Evolutionary conservation across 2,888 invertebrate genomes (phyloP), one percentile per base, ranked within the genome.

Genomic region (Ferdinandea cuprea): DNA sequence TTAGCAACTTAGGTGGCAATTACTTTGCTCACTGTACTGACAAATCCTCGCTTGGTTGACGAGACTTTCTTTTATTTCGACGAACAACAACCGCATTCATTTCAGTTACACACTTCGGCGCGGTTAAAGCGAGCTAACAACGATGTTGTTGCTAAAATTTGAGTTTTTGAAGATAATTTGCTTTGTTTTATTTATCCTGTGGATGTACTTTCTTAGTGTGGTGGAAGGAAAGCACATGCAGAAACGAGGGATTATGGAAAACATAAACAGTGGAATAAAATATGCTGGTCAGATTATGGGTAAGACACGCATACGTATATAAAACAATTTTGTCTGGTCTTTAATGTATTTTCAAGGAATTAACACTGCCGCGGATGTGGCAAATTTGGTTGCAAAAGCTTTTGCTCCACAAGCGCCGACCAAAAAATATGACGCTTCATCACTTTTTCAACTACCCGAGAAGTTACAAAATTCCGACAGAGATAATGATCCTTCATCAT

Each of bases 311-410:
- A 0, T n/a, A n/a, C n/a, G n/a, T n/a, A 44, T 17, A 50, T 54
- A 44, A 35, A 15, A 8, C 8, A 0, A 40, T 52, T 2, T n/a
- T 25, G 25, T 15, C 8, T 63, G 13, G n/a, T 15, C 9, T 37
- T 40, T 63, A 0, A 15, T 7, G 0, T 19, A 32, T 42, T 52
- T 63, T 54, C 59, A 46, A 89, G 90, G 91, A 68, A 89, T 91
- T n/a, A 91, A 91, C 44, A 90, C 91, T 0, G 93, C 93, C 0
- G 92, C 91, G 30, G 93, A 93, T 86, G 94, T 95, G 58, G 93
- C 94, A 1, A 92, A 93, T 88, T 89, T 94, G 79, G 94, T 94
- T 8, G 92, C 92, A 8, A 91, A 92, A 80, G 92, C 93, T 19
- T 93, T 94, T 80, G 87, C 90, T 0, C 85, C 87, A 5, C 83